A percentile compares a stretch with the other conserved stretches of the same genome.
phyloP scores from a whole-genome alignment of 92 coral and sea anemone species.

The Bergia puertoricense region DNA sequence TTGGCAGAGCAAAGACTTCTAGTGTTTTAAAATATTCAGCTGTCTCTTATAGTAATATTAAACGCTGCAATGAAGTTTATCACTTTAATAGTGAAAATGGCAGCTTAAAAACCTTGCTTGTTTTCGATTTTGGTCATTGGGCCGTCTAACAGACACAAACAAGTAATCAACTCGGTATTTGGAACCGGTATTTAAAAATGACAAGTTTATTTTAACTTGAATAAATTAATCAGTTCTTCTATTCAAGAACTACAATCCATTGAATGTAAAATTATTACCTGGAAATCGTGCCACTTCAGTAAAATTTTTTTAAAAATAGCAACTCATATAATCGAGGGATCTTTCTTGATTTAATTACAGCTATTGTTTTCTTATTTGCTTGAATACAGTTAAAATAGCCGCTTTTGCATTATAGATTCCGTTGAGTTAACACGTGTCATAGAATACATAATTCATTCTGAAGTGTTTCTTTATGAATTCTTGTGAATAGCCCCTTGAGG shows the following conservation, averaged over 20 bases:
- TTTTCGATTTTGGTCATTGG: not conserved
- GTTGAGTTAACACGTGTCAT: constrained; percentile 36
- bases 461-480: constrained; percentile 29
- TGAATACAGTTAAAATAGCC: constrained; percentile 27
- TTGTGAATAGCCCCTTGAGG: constrained; percentile 41
- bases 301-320: constrained; percentile 2
- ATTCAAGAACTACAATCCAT: constrained; percentile 1
- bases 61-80: constrained; percentile 24
- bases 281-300: constrained; percentile 19
- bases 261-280: constrained; percentile 9
- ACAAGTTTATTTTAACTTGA: constrained; percentile 37
- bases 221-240: constrained; percentile 24
- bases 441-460: constrained; percentile 1
- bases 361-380: constrained; percentile 47
- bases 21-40: constrained; percentile 9
- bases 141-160: constrained; percentile 6
- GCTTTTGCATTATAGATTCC: constrained; percentile 20
- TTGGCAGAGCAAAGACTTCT: not conserved
- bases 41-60: constrained; percentile 19
- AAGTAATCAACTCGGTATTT: constrained; percentile 17
- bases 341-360: constrained; percentile 66
- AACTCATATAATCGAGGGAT: constrained; percentile 29
- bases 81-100: constrained; percentile 8
- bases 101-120: constrained; percentile 3
- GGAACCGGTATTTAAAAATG: constrained; percentile 4